Evolutionary conservation across 2,113 vertebrate genomes (phyloP).

Genomic region (Tyto alba): DNA sequence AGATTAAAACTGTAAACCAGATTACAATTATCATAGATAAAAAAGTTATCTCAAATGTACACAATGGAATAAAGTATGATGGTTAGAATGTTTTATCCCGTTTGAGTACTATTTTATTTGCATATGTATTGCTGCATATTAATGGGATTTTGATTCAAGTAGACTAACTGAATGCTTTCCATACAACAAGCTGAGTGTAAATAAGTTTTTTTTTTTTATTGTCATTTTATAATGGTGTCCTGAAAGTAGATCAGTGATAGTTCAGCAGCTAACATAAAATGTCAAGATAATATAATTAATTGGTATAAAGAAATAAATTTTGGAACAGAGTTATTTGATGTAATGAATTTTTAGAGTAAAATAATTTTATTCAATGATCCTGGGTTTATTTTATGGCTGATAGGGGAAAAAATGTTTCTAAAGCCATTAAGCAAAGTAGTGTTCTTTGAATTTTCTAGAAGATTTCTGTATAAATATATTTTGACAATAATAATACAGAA

Average conservation of each 20-base stretch:
- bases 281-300: background rate
- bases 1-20: background rate
- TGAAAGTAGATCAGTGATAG: background rate
- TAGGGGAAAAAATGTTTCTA: background rate
- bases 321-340: background rate
- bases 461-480: background rate
- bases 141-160: background rate
- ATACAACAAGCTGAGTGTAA: background rate
- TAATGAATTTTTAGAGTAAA: background rate
- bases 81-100: background rate
- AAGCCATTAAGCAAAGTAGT: background rate
- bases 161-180: background rate
- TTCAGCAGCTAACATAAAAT: background rate
- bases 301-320: background rate
- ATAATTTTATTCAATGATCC: background rate
- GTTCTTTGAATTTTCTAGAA: background rate
- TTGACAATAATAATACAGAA: background rate
- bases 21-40: background rate
- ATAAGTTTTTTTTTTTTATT: background rate
- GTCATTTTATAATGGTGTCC: background rate
- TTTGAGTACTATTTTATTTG: background rate
- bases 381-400: background rate
- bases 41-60: background rate
- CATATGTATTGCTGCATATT: background rate
- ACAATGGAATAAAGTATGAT: background rate